These are phyloP conservation scores for Strigops habroptila DNA, from an alignment of 2,113 vertebrate species.

Conservation along the genomic window DNA sequence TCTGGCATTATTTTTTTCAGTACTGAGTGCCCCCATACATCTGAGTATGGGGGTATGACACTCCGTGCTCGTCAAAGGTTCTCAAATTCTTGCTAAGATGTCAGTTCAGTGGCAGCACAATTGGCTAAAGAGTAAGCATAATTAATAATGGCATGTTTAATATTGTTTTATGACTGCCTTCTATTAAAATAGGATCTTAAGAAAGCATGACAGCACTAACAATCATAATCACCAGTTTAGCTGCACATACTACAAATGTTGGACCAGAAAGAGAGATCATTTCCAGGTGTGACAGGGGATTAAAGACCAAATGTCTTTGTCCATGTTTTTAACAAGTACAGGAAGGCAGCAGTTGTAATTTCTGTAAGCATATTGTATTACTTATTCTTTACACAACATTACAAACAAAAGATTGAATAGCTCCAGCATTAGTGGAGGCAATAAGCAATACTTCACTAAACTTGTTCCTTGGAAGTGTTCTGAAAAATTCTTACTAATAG, in stretches of 20 bases:
- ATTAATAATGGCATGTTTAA: slow-evolving; percentile 4
- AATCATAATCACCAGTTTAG: slow-evolving; percentile 33
- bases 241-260: not conserved
- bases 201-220: slow-evolving; percentile 27
- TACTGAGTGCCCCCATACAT: slow-evolving; percentile 3
- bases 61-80: slow-evolving; percentile 22
- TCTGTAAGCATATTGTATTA: not conserved
- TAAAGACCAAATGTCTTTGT: not conserved
- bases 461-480: not conserved
- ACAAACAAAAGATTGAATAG: not conserved
- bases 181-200: slow-evolving; percentile 39
- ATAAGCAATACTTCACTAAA: not conserved
- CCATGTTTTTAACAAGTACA: not conserved
- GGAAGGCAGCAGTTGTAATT: not conserved
- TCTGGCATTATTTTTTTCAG: slow-evolving; percentile 48
- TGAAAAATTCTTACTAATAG: not conserved
- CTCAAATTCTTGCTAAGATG: not conserved
- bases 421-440: not conserved
- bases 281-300: slow-evolving; percentile 52
- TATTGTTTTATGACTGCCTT: slow-evolving; percentile 33
- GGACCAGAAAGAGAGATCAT: slow-evolving; percentile 17
- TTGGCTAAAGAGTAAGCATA: slow-evolving; percentile 13
- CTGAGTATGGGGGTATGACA: not conserved
- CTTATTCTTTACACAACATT: not conserved
- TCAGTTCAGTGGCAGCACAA: slow-evolving; percentile 32